Conservation (phyloP, 2,888 invertebrate species). For the Oscheius sp. region DNA sequence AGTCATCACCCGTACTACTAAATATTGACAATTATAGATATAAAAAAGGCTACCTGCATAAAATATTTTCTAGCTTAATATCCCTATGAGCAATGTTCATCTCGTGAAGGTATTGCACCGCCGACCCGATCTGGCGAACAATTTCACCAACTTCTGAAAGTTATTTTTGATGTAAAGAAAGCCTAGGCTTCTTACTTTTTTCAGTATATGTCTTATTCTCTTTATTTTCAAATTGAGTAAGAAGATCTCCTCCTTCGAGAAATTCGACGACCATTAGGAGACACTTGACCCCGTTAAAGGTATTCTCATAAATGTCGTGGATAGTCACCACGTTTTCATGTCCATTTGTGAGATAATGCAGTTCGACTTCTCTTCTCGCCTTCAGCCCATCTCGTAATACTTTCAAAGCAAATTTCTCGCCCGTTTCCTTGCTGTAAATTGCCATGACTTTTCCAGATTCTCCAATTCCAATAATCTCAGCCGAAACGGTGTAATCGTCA, state of each 20-base stretch:
- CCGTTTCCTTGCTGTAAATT: slow-evolving; percentile 82
- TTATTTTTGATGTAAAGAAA: background rate
- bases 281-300: slow-evolving; percentile 87
- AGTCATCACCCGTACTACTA: slow-evolving; percentile 76
- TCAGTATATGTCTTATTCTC: slow-evolving; percentile 95
- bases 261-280: slow-evolving; percentile 87
- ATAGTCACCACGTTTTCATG: slow-evolving; percentile 92
- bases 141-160: slow-evolving; percentile 86
- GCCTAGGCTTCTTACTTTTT: slow-evolving; percentile 81
- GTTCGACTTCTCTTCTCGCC: slow-evolving; percentile 90
- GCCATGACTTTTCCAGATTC: slow-evolving; percentile 98
- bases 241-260: slow-evolving; percentile 97
- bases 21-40: slow-evolving; percentile 12
- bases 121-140: slow-evolving; percentile 94
- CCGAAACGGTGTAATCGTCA: slow-evolving; percentile 55
- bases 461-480: slow-evolving; percentile 87
- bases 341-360: slow-evolving; percentile 87
- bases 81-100: slow-evolving; percentile 83
- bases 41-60: slow-evolving; percentile 78
- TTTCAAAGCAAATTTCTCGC: slow-evolving; percentile 89
- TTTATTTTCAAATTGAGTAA: slow-evolving; percentile 93
- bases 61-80: slow-evolving; percentile 81
- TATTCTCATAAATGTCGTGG: slow-evolving; percentile 93
- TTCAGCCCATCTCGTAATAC: slow-evolving; percentile 89
- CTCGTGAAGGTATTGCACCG: slow-evolving; percentile 90